Evolutionary conservation across 2,113 vertebrate genomes (phyloP).

Genomic region (Syrrhaptes paradoxus): DNA sequence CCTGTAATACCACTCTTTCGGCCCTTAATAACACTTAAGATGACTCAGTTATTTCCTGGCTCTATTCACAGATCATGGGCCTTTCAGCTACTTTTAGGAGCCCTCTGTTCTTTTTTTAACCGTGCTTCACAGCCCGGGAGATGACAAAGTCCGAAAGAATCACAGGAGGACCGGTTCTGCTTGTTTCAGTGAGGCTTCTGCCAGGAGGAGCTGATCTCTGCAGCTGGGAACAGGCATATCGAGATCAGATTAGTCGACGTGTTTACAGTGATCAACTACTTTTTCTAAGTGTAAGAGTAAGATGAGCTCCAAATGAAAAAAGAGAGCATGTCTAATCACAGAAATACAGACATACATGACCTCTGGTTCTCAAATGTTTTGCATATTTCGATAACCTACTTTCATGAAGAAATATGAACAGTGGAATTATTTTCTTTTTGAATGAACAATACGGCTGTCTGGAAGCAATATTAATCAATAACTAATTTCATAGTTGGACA

Average conservation of each 20-base stretch:
- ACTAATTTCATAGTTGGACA: slow-evolving; percentile 80
- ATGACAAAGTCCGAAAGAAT: not conserved
- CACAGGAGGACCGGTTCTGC: not conserved
- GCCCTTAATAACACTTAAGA: not conserved
- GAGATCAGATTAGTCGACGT: not conserved
- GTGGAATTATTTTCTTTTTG: not conserved
- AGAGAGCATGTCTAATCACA: not conserved
- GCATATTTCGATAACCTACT: not conserved
- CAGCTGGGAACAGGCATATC: not conserved
- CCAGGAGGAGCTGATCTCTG: not conserved
- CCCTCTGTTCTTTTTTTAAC: not conserved
- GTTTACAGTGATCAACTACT: not conserved
- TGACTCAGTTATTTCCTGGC: slow-evolving; percentile 8
- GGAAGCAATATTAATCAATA: slow-evolving; percentile 78
- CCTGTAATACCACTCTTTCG: not conserved
- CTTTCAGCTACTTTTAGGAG: slow-evolving; percentile 10
- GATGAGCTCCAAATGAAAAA: not conserved
- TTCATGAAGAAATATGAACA: slow-evolving; percentile 34
- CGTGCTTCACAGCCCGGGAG: not conserved
- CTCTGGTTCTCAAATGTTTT: not conserved
- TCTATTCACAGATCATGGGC: not conserved
- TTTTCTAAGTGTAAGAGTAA: not conserved
- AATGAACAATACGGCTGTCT: slow-evolving; percentile 68
- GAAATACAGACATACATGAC: not conserved
- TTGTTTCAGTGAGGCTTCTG: not conserved